Conservation (phyloP, 2,113 vertebrate genomes). For the Mirounga angustirostris region DNA sequence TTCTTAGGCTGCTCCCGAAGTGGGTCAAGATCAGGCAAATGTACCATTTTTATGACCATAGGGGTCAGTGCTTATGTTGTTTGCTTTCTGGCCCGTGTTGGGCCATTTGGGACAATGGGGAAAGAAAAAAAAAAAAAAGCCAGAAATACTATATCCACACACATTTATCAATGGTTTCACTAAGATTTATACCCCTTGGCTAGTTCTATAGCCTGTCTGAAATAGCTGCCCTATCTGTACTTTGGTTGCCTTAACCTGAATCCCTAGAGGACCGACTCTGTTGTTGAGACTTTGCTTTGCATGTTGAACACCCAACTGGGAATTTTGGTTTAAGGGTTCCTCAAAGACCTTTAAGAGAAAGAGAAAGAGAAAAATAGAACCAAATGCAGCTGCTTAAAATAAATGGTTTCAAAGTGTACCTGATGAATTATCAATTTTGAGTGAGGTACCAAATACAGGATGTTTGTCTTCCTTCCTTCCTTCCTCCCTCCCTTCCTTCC, state of each 20-base stretch:
- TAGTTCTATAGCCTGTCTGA: not conserved
- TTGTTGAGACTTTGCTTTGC: not conserved
- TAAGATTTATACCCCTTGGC: not conserved
- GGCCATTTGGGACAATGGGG: not conserved
- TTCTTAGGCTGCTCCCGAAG: not conserved
- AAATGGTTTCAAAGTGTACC: slow-evolving; percentile 57
- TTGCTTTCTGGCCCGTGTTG: not conserved
- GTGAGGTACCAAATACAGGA: not conserved
- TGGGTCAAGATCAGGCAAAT: not conserved
- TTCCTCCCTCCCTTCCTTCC: too few relatives aligned
- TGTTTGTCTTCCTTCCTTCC: not conserved
- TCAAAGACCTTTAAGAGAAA: not conserved
- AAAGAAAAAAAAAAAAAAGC: not conserved
- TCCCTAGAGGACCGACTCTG: not conserved
- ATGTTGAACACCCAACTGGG: not conserved
- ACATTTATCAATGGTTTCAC: not conserved
- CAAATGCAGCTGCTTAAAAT: not conserved
- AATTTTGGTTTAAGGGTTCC: not conserved
- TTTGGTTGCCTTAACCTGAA: not conserved
- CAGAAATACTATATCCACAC: not conserved
- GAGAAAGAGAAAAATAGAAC: not conserved
- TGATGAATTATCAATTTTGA: not conserved
- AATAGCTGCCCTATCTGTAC: rapidly evolving
- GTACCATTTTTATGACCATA: not conserved
- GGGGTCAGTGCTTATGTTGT: too few relatives aligned